Base-by-base conservation (phyloP, 2,113 vertebrate species). In the Chrysemys picta region DNA sequence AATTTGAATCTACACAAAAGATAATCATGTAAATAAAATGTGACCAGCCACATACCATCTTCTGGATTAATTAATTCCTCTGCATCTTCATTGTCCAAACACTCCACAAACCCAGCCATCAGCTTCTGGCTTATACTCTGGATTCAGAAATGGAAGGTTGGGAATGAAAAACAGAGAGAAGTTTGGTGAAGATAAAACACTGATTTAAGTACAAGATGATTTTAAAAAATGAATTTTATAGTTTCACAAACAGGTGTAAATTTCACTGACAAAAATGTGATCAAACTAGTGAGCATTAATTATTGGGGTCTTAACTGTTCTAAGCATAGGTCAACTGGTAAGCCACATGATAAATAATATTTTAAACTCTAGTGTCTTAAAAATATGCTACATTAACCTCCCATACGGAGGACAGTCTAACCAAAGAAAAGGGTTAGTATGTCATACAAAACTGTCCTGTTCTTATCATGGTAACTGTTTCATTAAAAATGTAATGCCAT, bases 51-150 rank as follows among this genome's bases (percentile, higher is more conserved):
- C 97, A 98, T 97, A 99, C 99, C 99, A 24, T 99, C 99, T 89
- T 96, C 98, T 17, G 98, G 98, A 94, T 99, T 99, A 38, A 98
- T 93, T 97, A 98, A 98, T 94, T 99, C 99, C 96, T 99, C 99
- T 65, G 99, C 98, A 80, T 99, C 99, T 95, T 99, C 99, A 84
- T 98, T 99, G 95, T 99, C 99, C 97, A 99, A 98, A 97, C 99
- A 99, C 93, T 99, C 99, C 92, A 99, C 99, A 96, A 99, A 99
- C 16, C 99, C 99, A 87, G 99, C 99, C 99, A 99, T 99, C 84
- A 99, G 98, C 96, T 99, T 99, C 86, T 99, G 98, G 95, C 99
- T 99, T 91, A 99, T 96, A 96, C 95, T 96, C 99, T 99, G 91
- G 69, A 88, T 82, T 88, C 52, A 95, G 25, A 45, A 95, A 82